Percentiles rank a stretch among this genome's conserved stretches.
These are phyloP conservation scores for Macropis europaea DNA, from an alignment of 2,888 invertebrate genomes.

Conservation along the genomic window DNA sequence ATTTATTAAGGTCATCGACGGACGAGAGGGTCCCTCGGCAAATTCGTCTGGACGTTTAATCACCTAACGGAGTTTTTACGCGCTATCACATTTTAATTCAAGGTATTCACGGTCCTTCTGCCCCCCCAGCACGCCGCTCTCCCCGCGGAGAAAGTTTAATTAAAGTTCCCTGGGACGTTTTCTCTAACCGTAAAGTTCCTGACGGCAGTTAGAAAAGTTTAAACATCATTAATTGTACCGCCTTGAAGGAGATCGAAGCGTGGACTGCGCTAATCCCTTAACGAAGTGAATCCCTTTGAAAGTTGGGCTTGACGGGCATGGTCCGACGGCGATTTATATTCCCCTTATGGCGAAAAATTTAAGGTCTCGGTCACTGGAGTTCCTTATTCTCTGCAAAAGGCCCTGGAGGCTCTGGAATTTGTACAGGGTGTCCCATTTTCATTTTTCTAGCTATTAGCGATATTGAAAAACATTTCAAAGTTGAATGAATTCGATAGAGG, in stretches of 20 bases:
- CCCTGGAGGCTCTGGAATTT: too few relatives aligned
- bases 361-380: too few relatives aligned
- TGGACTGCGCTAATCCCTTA: slow-evolving; percentile 51
- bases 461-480: too few relatives aligned
- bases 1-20: slow-evolving; percentile 28
- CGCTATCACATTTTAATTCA: slow-evolving; percentile 69
- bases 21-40: slow-evolving; percentile 34
- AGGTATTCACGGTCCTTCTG: too few relatives aligned
- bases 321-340: slow-evolving; percentile 8
- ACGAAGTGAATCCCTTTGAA: slow-evolving; percentile 50
- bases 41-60: slow-evolving; percentile 64
- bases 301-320: slow-evolving; percentile 36
- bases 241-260: slow-evolving; percentile 42
- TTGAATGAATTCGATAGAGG: too few relatives aligned
- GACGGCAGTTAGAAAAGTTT: slow-evolving; percentile 64
- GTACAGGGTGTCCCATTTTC: too few relatives aligned
- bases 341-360: too few relatives aligned
- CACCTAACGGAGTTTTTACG: slow-evolving; percentile 62
- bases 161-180: slow-evolving; percentile 64
- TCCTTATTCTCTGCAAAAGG: too few relatives aligned
- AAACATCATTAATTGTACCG: slow-evolving; percentile 65
- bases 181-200: slow-evolving; percentile 58
- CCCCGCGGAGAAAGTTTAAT: slow-evolving; percentile 67
- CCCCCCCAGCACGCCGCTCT: too few relatives aligned
- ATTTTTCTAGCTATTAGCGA: too few relatives aligned